Conservation (phyloP, 1,140 invertebrate genomes). For the Drosophila pallidifrons region DNA sequence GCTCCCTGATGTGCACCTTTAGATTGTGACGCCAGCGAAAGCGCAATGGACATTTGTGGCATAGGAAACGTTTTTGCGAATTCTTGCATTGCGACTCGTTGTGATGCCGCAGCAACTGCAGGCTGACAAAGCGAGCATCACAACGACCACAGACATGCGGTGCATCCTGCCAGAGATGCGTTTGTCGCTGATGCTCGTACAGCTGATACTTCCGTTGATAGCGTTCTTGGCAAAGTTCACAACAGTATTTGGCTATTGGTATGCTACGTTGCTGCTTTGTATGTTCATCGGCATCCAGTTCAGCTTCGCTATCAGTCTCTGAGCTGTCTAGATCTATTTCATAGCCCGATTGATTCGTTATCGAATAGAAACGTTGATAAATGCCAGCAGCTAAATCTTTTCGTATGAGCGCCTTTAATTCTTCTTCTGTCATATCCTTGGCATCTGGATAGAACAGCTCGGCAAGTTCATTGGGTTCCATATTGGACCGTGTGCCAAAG, state of each 20-base stretch:
- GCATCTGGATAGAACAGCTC: slow-evolving; percentile 71
- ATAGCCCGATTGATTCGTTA: slow-evolving; percentile 73
- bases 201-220: slow-evolving; percentile 84
- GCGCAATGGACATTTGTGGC: slow-evolving; percentile 74
- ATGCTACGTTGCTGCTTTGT: slow-evolving; percentile 22
- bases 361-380: slow-evolving; percentile 72
- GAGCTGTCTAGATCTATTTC: slow-evolving; percentile 74
- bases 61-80: slow-evolving; percentile 70
- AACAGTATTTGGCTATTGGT: slow-evolving; percentile 66
- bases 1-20: slow-evolving; percentile 65
- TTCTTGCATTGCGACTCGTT: slow-evolving; percentile 76
- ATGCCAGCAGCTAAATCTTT: slow-evolving; percentile 59
- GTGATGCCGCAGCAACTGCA: slow-evolving; percentile 66
- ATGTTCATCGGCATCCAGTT: slow-evolving; percentile 49
- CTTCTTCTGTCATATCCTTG: slow-evolving; percentile 61
- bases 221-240: slow-evolving; percentile 85
- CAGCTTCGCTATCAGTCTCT: slow-evolving; percentile 66
- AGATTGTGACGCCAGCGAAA: slow-evolving; percentile 82
- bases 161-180: slow-evolving; percentile 69
- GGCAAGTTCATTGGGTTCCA: slow-evolving; percentile 53
- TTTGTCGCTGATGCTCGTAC: slow-evolving; percentile 66
- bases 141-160: slow-evolving; percentile 74
- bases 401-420: slow-evolving; percentile 53
- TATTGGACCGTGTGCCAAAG: slow-evolving; percentile 43
- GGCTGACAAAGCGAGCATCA: slow-evolving; percentile 68